Conservation (phyloP, 2,113 vertebrate genomes). For the Ibidorhyncha struthersii region DNA sequence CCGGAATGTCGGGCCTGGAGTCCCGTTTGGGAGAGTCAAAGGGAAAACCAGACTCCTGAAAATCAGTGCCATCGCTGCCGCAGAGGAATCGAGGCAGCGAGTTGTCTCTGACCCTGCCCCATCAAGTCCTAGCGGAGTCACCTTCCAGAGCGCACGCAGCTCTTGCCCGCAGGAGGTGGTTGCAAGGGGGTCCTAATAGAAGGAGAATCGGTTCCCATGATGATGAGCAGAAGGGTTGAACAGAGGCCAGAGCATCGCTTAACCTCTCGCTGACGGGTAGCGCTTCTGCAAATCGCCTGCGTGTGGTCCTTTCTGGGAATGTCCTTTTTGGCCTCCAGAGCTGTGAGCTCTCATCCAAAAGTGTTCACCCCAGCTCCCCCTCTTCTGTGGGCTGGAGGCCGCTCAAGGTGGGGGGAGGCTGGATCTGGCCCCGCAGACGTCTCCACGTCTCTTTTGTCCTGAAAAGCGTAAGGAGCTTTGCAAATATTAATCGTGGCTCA, state of each 20-base stretch:
- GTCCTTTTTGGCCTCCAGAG: background rate
- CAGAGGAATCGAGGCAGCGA: background rate
- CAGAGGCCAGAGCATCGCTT: background rate
- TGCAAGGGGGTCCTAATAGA: background rate
- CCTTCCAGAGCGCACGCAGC: background rate
- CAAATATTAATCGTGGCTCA: accelerated
- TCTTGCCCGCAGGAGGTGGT: background rate
- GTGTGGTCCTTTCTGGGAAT: background rate
- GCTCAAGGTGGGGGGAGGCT: accelerated
- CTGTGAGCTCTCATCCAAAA: background rate
- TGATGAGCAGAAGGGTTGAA: background rate
- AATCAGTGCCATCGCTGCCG: background rate
- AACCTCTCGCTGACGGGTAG: background rate
- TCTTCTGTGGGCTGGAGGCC: background rate
- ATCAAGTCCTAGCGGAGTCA: too few relatives aligned
- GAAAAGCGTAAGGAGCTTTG: background rate
- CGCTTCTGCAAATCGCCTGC: background rate
- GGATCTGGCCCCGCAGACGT: background rate
- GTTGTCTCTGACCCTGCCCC: background rate
- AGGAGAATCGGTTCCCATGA: background rate
- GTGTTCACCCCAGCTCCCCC: background rate
- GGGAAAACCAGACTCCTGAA: background rate
- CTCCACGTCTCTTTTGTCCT: background rate
- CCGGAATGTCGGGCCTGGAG: background rate
- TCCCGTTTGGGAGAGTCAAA: background rate